A percentile compares a stretch with the other conserved stretches of the same genome.
phyloP scores from a whole-genome alignment of 2,888 invertebrate species.

The Drosophila buzzatii region DNA sequence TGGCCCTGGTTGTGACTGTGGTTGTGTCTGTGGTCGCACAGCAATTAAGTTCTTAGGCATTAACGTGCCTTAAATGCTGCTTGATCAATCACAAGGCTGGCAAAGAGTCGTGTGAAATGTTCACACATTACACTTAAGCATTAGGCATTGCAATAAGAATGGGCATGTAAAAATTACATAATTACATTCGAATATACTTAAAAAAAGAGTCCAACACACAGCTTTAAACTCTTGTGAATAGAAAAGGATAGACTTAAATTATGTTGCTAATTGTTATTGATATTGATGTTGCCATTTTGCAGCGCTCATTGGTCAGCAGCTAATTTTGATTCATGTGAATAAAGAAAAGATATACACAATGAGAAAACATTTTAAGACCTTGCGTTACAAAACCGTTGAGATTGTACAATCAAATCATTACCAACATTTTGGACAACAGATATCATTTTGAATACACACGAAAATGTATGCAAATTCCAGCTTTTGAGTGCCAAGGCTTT shows the following conservation, averaged over 20 bases:
- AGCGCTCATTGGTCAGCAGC: constrained; percentile 1
- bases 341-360: constrained; percentile 13
- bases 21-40: constrained; percentile 43
- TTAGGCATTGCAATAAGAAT: constrained; percentile 46
- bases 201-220: too few relatives aligned
- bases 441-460: constrained; percentile 43
- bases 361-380: constrained; percentile 27
- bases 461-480: constrained; percentile 69
- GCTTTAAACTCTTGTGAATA: constrained; percentile 11
- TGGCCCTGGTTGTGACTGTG: constrained; percentile 36
- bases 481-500: constrained; percentile 71
- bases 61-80: constrained; percentile 52
- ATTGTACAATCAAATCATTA: constrained; percentile 64
- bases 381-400: constrained; percentile 51
- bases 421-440: constrained; percentile 48
- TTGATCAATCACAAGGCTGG: constrained; percentile 63
- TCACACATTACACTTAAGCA: constrained; percentile 64
- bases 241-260: constrained; percentile 15
- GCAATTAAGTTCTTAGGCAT: constrained; percentile 57
- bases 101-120: constrained; percentile 62
- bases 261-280: constrained; percentile 14
- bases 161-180: constrained; percentile 25
- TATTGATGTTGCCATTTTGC: not conserved
- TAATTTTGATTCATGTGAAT: constrained; percentile 17
- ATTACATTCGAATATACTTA: not conserved